phyloP scores from a whole-genome alignment of 2,888 invertebrate genomes.

The Anaspis maculata region DNA sequence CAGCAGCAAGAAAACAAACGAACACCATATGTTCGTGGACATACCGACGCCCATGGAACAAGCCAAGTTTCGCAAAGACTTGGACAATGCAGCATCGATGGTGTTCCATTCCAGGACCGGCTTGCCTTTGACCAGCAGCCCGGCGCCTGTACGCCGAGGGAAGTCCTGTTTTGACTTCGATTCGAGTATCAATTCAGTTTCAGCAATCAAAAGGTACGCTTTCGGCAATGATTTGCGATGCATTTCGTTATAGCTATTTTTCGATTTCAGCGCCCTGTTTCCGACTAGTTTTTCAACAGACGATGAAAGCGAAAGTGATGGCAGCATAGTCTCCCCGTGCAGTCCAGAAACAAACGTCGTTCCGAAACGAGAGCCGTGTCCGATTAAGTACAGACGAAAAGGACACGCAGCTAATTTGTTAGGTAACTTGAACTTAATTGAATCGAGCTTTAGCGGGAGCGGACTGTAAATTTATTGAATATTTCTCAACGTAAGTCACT shows the following conservation, averaged over 20 bases:
- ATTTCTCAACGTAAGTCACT: no score
- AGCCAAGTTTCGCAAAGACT: slow-evolving; percentile 62
- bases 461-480: no score
- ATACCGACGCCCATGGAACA: slow-evolving; percentile 65
- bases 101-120: slow-evolving; percentile 77
- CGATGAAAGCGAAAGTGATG: slow-evolving; percentile 45
- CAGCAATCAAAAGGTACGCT: slow-evolving; percentile 69
- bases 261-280: slow-evolving; percentile 53
- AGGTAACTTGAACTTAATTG: slow-evolving; percentile 42
- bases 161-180: slow-evolving; percentile 78
- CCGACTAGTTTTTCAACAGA: slow-evolving; percentile 44
- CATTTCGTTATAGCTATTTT: slow-evolving; percentile 13
- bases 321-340: slow-evolving; percentile 42
- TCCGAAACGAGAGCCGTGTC: slow-evolving; percentile 28
- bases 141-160: slow-evolving; percentile 71
- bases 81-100: slow-evolving; percentile 74
- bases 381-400: slow-evolving; percentile 33
- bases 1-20: slow-evolving; percentile 1
- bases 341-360: slow-evolving; percentile 37
- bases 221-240: slow-evolving; percentile 2
- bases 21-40: slow-evolving; percentile 28
- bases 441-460: no score
- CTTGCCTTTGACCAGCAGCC: slow-evolving; percentile 76
- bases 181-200: slow-evolving; percentile 66
- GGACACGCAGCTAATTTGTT: slow-evolving; percentile 39